Base-by-base conservation (phyloP, 2,888 invertebrate species). In the Diarsia mendica region DNA sequence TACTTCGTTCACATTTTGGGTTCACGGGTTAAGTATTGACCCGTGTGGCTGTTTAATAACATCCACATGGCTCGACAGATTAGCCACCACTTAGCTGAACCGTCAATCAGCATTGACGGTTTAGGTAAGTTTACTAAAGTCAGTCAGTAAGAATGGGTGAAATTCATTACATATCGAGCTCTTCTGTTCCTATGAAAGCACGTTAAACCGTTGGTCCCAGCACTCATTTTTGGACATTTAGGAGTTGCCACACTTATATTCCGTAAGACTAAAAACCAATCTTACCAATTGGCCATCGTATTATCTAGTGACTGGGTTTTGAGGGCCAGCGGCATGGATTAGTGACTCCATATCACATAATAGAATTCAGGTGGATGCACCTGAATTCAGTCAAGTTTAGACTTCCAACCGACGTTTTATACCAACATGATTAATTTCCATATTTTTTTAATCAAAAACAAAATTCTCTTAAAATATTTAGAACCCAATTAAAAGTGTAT, bases 401-500 rank as follows among this genome's bases (percentile, higher is more conserved):
- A 39, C 39, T 39, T 39, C 39, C 5, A 39, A 39, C 39, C 8
- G 39, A 39, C 4, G 39, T 39, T 39, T 39, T 39, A 39, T 4
- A 39, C n/a, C n/a, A n/a, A n/a, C 5, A 39, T 39, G 6, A 8
- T 18, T 33, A 18, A 33, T 60, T 33, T 18, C 9, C 18, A 11
- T 9, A 60, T 60, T 33, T 33, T 18, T 33, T 18, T 9, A 3
- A 63, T 39, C 44, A 28, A 9, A 39, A 49, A 69, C 44, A 4
- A 23, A 63, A 49, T 20, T 49, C 8, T 13, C 5, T 13, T 44
- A 46, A 80, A 39, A 60, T 58, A 61, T 58, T 39, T 23, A 18
- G 64, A 79, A 75, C 44, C 55, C 65, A 75, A 79, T 77, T 77
- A 77, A 74, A 75, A 58, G 49, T 80, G 75, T 74, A 74, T 67